Conservation (phyloP, 2,113 vertebrate species). For the Sebastes fasciatus region DNA sequence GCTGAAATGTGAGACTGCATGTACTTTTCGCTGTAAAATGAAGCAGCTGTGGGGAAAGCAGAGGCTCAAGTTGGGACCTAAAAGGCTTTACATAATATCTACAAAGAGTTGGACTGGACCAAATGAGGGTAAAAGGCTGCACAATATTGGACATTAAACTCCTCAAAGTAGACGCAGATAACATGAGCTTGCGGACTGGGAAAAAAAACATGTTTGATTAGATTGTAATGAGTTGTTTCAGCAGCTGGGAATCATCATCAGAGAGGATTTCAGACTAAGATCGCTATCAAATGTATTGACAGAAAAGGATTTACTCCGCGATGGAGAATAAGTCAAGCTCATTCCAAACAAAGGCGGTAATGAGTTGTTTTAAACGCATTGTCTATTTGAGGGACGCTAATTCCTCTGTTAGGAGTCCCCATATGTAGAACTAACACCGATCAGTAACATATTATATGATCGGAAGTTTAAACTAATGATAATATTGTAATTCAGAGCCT, state of each 20-base stretch:
- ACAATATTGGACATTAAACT: not conserved
- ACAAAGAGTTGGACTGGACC: not conserved
- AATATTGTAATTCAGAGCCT: not conserved
- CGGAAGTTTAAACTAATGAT: conserved; percentile 11
- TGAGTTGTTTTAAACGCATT: conserved; percentile 71
- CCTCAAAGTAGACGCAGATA: not conserved
- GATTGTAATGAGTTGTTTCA: conserved; percentile 74
- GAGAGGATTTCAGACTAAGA: conserved; percentile 69
- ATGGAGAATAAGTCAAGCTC: conserved; percentile 56
- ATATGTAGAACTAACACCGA: conserved; percentile 33
- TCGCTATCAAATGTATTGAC: conserved; percentile 72
- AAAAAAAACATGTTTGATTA: conserved; percentile 59
- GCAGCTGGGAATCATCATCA: conserved; percentile 60
- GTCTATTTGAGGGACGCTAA: conserved; percentile 52
- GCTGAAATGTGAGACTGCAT: conserved; percentile 19
- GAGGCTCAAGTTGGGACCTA: conserved; percentile 11
- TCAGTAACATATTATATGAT: conserved; percentile 45
- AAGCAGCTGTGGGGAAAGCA: not conserved
- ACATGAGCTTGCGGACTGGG: not conserved
- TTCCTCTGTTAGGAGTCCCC: conserved; percentile 47
- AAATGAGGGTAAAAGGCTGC: not conserved
- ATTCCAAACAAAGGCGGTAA: conserved; percentile 64
- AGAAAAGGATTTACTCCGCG: conserved; percentile 67
- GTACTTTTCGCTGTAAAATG: not conserved
- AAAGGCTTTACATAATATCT: not conserved